Evolutionary conservation across 2,113 vertebrate species (phyloP).

Genomic region (Chaetops frenatus): DNA sequence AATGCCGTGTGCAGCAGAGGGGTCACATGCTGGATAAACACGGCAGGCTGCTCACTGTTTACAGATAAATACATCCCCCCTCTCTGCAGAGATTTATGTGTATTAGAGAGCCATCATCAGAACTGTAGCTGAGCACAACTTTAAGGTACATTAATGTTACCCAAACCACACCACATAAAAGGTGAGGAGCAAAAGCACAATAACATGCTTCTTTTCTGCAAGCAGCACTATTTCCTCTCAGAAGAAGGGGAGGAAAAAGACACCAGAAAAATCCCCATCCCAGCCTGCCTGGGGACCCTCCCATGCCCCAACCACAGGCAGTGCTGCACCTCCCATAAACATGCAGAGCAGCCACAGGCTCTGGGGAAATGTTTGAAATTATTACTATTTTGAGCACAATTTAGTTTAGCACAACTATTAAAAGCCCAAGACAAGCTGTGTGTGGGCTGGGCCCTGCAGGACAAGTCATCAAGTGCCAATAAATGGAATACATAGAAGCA

Average conservation of each 20-base stretch:
- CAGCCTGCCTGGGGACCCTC: neutral
- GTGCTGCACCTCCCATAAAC: neutral
- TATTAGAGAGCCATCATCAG: neutral
- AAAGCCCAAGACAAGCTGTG: neutral
- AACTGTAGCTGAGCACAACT: neutral
- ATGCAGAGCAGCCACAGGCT: neutral
- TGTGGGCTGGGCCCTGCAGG: neutral
- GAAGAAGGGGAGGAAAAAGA: neutral
- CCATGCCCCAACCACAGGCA: fast-evolving
- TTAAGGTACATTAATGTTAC: neutral
- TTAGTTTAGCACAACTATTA: neutral
- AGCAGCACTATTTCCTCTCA: neutral
- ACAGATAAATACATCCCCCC: neutral
- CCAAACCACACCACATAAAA: neutral
- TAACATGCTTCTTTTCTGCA: neutral
- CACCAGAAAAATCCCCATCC: neutral
- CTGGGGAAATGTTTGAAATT: neutral
- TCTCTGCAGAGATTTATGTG: neutral
- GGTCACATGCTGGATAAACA: neutral
- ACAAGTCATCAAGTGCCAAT: neutral
- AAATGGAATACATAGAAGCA: neutral
- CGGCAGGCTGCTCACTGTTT: neutral
- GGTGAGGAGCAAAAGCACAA: neutral
- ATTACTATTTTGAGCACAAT: neutral
- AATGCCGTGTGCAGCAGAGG: neutral